phyloP scores from a whole-genome alignment of 2,797 vertebrate species.

The Gymnocypris eckloni region DNA sequence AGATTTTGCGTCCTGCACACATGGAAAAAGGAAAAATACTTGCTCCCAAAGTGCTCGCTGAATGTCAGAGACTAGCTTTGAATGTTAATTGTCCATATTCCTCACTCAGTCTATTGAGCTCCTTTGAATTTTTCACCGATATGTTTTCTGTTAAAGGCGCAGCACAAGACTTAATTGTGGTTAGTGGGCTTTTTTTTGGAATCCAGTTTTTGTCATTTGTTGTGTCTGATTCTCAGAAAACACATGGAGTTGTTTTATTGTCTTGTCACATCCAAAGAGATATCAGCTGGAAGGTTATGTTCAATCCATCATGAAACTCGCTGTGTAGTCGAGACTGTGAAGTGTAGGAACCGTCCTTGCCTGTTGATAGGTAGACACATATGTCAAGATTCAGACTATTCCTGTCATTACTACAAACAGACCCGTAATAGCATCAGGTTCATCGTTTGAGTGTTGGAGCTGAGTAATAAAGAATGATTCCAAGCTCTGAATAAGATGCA shows the following conservation, averaged over 20 bases:
- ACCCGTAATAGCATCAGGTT: conserved; percentile 4
- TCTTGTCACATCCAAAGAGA: conserved; percentile 50
- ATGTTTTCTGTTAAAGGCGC: conserved; percentile 50
- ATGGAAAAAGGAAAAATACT: conserved; percentile 39
- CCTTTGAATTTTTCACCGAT: conserved; percentile 47
- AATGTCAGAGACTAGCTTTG: conserved; percentile 52
- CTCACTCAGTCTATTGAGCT: conserved; percentile 49
- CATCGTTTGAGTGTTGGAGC: conserved; percentile 26
- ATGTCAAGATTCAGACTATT: conserved; percentile 36
- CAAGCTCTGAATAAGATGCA: conserved; percentile 43
- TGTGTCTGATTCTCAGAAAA: conserved; percentile 26
- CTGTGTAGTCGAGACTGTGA: conserved; percentile 35
- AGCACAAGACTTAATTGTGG: conserved; percentile 33
- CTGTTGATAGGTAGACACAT: conserved; percentile 38
- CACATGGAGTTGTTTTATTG: conserved; percentile 51
- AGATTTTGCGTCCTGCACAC: conserved; percentile 42
- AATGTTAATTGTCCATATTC: conserved; percentile 48
- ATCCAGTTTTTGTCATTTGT: conserved; percentile 39
- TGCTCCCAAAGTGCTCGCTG: conserved; percentile 47
- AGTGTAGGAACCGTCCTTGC: conserved; percentile 20
- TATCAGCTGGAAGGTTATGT: conserved; percentile 54
- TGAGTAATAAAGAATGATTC: conserved; percentile 15
- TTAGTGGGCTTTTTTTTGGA: conserved; percentile 42
- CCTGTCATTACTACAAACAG: conserved; percentile 11
- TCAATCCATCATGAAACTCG: conserved; percentile 36